phyloP scores from a whole-genome alignment of 2,797 vertebrate genomes.

The Nyctalus aviator region DNA sequence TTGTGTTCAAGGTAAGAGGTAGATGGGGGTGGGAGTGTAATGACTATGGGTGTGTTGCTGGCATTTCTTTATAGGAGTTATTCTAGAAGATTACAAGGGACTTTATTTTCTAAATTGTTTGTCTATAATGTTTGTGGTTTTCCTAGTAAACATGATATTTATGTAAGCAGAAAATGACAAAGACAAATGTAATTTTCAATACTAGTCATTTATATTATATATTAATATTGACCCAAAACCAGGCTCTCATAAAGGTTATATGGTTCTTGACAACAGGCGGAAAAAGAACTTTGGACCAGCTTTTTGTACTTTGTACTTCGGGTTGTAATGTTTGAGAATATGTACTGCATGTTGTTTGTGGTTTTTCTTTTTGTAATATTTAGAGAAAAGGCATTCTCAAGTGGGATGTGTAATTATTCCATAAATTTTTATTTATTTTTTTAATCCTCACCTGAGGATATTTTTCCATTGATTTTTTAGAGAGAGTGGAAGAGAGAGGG shows the following conservation, averaged over 20 bases:
- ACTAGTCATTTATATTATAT: slow-evolving; percentile 33
- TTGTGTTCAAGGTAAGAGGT: slow-evolving; percentile 93
- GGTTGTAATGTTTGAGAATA: slow-evolving; percentile 12
- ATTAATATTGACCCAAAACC: slow-evolving; percentile 14
- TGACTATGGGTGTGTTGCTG: not conserved
- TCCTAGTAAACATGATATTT: not conserved
- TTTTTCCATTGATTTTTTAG: not conserved
- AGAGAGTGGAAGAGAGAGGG: not conserved
- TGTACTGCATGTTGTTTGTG: not conserved
- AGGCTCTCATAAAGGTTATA: not conserved
- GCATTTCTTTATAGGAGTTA: not conserved
- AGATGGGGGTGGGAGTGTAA: not conserved
- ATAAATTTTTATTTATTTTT: not conserved
- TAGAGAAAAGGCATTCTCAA: not conserved
- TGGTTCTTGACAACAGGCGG: slow-evolving; percentile 8
- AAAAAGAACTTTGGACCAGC: not conserved
- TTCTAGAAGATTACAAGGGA: not conserved
- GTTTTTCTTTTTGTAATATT: not conserved
- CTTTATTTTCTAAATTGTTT: slow-evolving; percentile 29
- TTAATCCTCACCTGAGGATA: not conserved
- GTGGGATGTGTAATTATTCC: not conserved
- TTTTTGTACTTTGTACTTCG: not conserved
- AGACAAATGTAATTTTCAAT: slow-evolving; percentile 6
- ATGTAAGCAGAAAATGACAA: slow-evolving; percentile 8
- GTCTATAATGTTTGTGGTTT: not conserved